These are phyloP conservation scores for Drosophila histrio DNA, from an alignment of 2,888 invertebrate genomes.

Conservation along the genomic window DNA sequence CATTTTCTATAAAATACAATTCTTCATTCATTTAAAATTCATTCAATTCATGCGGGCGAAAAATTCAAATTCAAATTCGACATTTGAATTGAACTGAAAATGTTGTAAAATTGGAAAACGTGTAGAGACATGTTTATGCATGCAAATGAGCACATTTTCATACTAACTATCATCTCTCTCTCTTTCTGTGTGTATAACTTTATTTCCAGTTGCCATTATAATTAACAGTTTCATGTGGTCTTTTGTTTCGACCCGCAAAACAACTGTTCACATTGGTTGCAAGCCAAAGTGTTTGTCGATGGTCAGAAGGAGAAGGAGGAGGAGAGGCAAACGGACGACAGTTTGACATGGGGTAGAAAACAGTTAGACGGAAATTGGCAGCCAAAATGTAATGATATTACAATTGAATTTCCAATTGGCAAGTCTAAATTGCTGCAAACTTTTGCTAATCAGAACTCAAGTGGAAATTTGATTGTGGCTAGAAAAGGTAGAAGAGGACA, in stretches of 20 bases:
- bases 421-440: slow-evolving; percentile 12
- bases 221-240: slow-evolving; percentile 73
- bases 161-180: background rate
- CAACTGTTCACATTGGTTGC: background rate
- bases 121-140: slow-evolving; percentile 47
- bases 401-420: slow-evolving; percentile 23
- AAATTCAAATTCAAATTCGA: slow-evolving; percentile 13
- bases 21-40: slow-evolving; percentile 48
- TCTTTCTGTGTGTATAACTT: slow-evolving; percentile 26
- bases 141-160: slow-evolving; percentile 49
- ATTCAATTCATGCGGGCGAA: slow-evolving; percentile 48
- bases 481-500: slow-evolving; percentile 9
- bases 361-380: slow-evolving; percentile 4
- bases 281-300: background rate
- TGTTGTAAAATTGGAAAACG: slow-evolving; percentile 4
- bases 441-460: slow-evolving; percentile 32
- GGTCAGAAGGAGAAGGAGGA: background rate
- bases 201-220: slow-evolving; percentile 69
- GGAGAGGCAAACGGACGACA: background rate
- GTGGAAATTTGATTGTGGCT: slow-evolving; percentile 28
- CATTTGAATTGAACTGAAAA: slow-evolving; percentile 21
- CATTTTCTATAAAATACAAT: slow-evolving; percentile 9
- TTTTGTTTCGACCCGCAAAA: slow-evolving; percentile 9
- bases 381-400: slow-evolving; percentile 25
- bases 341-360: background rate